Conservation (phyloP, 2,888 invertebrate species). For the Epinotia demarniana region DNA sequence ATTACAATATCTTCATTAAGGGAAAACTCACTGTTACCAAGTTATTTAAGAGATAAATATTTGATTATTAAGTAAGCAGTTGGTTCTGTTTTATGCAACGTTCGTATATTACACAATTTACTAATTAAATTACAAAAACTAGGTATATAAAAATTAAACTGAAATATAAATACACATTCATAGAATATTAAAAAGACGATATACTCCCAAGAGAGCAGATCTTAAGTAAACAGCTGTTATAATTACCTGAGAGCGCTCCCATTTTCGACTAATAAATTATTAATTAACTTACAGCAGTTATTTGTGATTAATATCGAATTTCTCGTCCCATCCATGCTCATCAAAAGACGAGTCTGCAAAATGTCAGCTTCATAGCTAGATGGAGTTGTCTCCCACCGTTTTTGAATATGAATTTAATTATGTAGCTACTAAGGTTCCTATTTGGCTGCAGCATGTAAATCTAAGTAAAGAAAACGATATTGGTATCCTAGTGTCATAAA, state of each 20-base stretch:
- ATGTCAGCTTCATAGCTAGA: neutral
- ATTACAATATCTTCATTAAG: no score
- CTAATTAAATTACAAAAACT: neutral
- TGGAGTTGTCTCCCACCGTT: neutral
- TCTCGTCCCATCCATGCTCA: neutral
- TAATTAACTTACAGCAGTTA: conserved; percentile 14
- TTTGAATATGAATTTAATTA: neutral
- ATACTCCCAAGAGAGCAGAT: conserved; percentile 2
- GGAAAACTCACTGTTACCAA: no score
- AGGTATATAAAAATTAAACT: neutral
- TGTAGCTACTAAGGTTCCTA: neutral
- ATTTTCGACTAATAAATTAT: conserved; percentile 29
- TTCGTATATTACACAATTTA: neutral
- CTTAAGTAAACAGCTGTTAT: conserved; percentile 2
- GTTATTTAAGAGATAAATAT: no score
- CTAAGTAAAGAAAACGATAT: neutral
- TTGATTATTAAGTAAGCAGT: no score
- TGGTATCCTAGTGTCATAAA: neutral
- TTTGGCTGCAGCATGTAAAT: neutral
- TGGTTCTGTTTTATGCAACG: no score
- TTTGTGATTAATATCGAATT: neutral
- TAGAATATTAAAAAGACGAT: neutral
- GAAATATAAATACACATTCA: neutral
- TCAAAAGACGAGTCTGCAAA: neutral
- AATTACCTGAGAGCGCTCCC: neutral